A percentile compares a stretch with the other conserved stretches of the same genome.
Conservation (phyloP, 2,888 invertebrate genomes). For the Ctenicera cuprea region DNA sequence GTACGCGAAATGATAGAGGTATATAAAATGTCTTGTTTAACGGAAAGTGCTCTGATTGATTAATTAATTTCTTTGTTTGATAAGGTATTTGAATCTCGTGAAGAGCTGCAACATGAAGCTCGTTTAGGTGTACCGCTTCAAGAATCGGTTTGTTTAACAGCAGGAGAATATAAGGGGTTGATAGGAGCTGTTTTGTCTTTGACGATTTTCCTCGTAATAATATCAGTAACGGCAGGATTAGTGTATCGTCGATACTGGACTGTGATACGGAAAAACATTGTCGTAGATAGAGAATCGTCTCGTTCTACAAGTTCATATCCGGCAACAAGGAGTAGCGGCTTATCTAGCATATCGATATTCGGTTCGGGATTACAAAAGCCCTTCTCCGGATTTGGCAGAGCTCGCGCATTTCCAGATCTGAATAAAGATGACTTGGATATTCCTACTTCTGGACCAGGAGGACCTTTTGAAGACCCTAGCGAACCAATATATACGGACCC, state of each 20-base stretch:
- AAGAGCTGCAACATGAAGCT: constrained; percentile 82
- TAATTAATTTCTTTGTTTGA: background rate
- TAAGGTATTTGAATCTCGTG: constrained; percentile 89
- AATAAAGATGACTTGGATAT: constrained; percentile 67
- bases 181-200: constrained; percentile 86
- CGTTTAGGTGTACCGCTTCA: constrained; percentile 79
- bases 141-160: constrained; percentile 86
- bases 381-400: constrained; percentile 74
- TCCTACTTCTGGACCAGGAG: constrained; percentile 66
- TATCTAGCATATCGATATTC: constrained; percentile 80
- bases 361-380: constrained; percentile 82
- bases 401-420: constrained; percentile 66
- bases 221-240: constrained; percentile 83
- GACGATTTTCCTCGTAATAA: constrained; percentile 83
- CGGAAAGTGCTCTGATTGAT: background rate
- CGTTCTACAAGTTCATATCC: constrained; percentile 71
- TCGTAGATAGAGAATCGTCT: constrained; percentile 74
- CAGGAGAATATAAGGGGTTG: constrained; percentile 90
- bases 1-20: constrained; percentile 94
- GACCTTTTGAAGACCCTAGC: constrained; percentile 88
- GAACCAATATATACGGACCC: constrained; percentile 96
- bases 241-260: constrained; percentile 88
- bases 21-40: constrained; percentile 60
- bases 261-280: constrained; percentile 83
- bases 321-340: constrained; percentile 70